These are phyloP conservation scores for Lepidochitona cinerea DNA, from an alignment of 2,888 invertebrate species.

Conservation along the genomic window DNA sequence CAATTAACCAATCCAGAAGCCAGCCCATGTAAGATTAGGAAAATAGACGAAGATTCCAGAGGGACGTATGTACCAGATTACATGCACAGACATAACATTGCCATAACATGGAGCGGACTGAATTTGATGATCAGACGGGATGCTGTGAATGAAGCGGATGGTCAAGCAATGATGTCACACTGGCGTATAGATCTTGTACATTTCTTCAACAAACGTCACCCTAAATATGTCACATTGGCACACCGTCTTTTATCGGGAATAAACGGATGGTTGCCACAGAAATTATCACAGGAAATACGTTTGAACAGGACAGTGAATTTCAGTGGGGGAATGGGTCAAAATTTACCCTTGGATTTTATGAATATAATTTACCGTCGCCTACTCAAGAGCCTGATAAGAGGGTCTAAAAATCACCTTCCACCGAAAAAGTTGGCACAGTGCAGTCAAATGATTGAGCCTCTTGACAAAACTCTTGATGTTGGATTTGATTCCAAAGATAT, in stretches of 20 bases:
- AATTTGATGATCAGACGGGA: slow-evolving; percentile 34
- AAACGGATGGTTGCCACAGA: slow-evolving; percentile 28
- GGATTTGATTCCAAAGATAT: not conserved
- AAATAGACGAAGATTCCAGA: not conserved
- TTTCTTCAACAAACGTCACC: slow-evolving; percentile 13
- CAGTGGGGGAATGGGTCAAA: slow-evolving; percentile 32
- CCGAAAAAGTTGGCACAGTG: not conserved
- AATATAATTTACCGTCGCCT: slow-evolving; percentile 31
- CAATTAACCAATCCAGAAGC: no score
- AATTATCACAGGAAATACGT: slow-evolving; percentile 18
- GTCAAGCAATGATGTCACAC: slow-evolving; percentile 33
- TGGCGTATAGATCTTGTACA: slow-evolving; percentile 24
- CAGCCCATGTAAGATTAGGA: not conserved
- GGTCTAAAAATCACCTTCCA: slow-evolving; percentile 19
- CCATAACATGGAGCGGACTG: slow-evolving; percentile 31
- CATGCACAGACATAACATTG: slow-evolving; percentile 19
- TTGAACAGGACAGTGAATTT: slow-evolving; percentile 34
- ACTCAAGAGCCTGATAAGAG: slow-evolving; percentile 24
- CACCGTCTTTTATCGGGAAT: slow-evolving; percentile 24
- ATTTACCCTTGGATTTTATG: slow-evolving; percentile 32
- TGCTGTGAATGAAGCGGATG: slow-evolving; percentile 39
- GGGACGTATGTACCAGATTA: not conserved
- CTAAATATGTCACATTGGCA: slow-evolving; percentile 32
- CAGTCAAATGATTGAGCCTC: not conserved
- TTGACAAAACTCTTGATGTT: not conserved